Evolutionary conservation across 2,113 vertebrate genomes (phyloP), one percentile per base, ranked within the genome.

Genomic region (Phaetusa simplex): DNA sequence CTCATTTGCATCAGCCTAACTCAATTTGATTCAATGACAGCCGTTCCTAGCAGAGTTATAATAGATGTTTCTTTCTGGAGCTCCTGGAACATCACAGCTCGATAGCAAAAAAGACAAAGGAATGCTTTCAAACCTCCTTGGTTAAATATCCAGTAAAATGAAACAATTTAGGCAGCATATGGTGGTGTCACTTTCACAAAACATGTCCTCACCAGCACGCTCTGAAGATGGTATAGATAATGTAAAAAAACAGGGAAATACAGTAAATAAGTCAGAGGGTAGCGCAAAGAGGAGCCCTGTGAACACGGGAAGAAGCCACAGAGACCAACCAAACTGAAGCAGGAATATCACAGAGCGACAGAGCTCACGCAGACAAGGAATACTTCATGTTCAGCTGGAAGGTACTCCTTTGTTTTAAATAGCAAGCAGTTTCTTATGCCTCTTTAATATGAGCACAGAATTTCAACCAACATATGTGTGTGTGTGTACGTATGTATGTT

Each of bases 1-100:
- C 67, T 92, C 87, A 95, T 96, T 96, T 91, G 49, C 92, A 94
- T 94, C 82, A 86, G 59, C 45, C n/a, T 53, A 69, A 79, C 38
- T 86, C 59, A 74, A 19, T 93, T 95, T 82, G 93, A 90, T 90
- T 90, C 43, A 86, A 66, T 53, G 55, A 78, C 49, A 95, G 71
- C 74, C 76, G 34, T 72, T 96, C 71, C 64, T 79, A 73, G 45
- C 76, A 84, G 21, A 86, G 53, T 91, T 93, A 61, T 36, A 79
- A 86, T 32, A 95, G 34, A 56, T 6, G 2, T 70, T 9, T 72
- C 82, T 70, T 82, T 93, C 64, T 92, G 59, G 50, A 92, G 67
- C 67, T 96, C 49, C 70, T 93, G 66, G 52, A 93, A 87, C 55
- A 91, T 65, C 81, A 76, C n/a, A 85, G 47, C 70, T 91, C 76